Base-by-base conservation (phyloP, 2,113 vertebrate species). In the Aptenodytes patagonicus region DNA sequence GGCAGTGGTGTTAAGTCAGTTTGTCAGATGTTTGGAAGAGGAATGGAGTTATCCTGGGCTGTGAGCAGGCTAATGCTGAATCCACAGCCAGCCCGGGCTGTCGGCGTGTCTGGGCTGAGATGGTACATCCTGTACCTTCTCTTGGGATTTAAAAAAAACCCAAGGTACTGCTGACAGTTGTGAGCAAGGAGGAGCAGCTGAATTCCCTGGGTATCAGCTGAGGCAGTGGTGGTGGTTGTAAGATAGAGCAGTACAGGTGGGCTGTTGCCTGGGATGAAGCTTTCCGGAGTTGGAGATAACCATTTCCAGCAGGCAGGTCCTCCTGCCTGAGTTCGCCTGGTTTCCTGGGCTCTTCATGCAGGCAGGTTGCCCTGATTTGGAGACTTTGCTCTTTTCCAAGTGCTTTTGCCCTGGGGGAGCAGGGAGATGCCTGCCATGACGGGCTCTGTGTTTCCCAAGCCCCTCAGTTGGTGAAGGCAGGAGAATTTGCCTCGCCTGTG, bases 21-120 rank as follows among this genome's bases (percentile, higher is more conserved):
- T 94, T 96, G 91, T 89, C 87, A 95, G 84, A 93, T 69, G 57
- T 91, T 93, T 96, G 92, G 78, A 90, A 75, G 72, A 93, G 78
- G 83, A 91, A 80, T 1, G 8, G 94, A 94, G 49, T 85, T 93
- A 52, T 85, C 71, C 62, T 80, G 82, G 82, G 46, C 82, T 83
- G 52, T 13, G 25, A 96, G 82, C 70, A 80, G 62, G 49, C 93
- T 89, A 34, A 44, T 58, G 65, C 84, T 79, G 86, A 93, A 87
- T 91, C 92, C 17, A 3, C 52, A 79, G 84, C 81, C 58, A 85
- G 72, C n/a, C 89, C 1, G 8, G 62, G 78, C 89, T 93, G 52
- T 80, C 11, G 5, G 73, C 5, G 1, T 15, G 2, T 66, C 75
- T 86, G 85, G 28, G 73, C 90, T 75, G 87, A 88, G 58, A 57